Evolutionary conservation across 2,888 invertebrate species (phyloP).

Genomic region (Dasypolia templi): DNA sequence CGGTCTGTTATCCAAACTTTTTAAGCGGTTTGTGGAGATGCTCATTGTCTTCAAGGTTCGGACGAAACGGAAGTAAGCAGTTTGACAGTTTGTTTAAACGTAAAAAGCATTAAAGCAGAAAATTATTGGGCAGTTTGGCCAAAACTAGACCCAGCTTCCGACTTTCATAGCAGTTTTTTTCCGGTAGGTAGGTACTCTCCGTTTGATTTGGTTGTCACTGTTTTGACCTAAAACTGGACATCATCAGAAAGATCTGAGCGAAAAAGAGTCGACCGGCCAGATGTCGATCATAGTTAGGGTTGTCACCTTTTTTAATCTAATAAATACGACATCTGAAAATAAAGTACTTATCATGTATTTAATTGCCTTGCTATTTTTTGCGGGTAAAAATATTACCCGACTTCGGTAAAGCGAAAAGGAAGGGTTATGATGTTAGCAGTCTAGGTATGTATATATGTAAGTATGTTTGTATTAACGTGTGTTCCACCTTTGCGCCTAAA

Average conservation of each 20-base stretch:
- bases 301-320: too few species aligned
- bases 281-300: not conserved
- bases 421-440: too few species aligned
- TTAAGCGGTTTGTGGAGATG: conserved; percentile 76
- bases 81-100: conserved; percentile 60
- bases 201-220: conserved; percentile 1
- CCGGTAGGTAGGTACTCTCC: too few species aligned
- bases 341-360: too few species aligned
- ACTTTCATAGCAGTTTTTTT: not conserved
- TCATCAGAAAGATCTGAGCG: not conserved
- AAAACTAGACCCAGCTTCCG: conserved; percentile 34
- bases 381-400: too few species aligned
- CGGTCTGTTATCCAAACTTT: conserved; percentile 85
- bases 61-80: conserved; percentile 59
- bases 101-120: conserved; percentile 55
- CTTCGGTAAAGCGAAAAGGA: too few species aligned
- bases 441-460: too few species aligned
- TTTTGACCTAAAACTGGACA: not conserved
- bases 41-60: conserved; percentile 50
- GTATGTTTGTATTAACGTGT: too few species aligned
- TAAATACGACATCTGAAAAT: too few species aligned
- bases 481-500: too few species aligned
- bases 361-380: too few species aligned
- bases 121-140: conserved; percentile 33
- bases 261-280: not conserved